Conservation (phyloP, 2,888 invertebrate species). For the Euspilapteryx auroguttella region DNA sequence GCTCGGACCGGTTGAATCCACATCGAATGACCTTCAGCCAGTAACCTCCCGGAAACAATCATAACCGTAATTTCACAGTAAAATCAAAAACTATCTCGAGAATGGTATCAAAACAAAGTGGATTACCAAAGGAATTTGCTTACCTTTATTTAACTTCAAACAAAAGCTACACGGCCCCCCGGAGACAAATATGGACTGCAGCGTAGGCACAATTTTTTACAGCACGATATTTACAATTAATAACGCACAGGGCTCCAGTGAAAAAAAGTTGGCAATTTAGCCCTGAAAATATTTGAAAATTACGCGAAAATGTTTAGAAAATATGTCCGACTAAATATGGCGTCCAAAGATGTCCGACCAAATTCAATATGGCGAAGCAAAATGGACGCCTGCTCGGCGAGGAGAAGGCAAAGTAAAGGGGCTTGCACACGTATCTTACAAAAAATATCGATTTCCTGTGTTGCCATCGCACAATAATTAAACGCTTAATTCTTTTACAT, state of each 20-base stretch:
- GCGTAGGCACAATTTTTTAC: constrained; percentile 45
- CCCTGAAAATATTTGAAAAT: constrained; percentile 60
- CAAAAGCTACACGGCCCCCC: constrained; percentile 53
- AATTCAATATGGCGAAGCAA: constrained; percentile 63
- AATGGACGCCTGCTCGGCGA: constrained; percentile 43
- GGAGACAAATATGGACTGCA: constrained; percentile 46
- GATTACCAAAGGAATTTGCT: constrained; percentile 49
- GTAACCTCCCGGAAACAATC: constrained; percentile 14
- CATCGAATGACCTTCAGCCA: constrained; percentile 36
- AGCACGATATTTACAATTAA: constrained; percentile 30
- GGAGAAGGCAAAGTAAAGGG: constrained; percentile 22
- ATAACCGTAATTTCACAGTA: constrained; percentile 37
- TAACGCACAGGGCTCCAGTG: constrained; percentile 40
- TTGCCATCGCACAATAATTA: constrained; percentile 15
- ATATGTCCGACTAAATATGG: constrained; percentile 77
- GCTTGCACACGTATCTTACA: constrained; percentile 14
- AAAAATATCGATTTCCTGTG: constrained; percentile 12
- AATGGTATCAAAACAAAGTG: constrained; percentile 53
- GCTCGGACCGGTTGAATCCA: constrained; percentile 19
- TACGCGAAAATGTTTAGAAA: constrained; percentile 71
- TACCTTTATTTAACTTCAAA: constrained; percentile 59
- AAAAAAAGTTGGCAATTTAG: constrained; percentile 54
- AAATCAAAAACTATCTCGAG: constrained; percentile 47
- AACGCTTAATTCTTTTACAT: too few relatives aligned
- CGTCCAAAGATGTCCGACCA: constrained; percentile 69